Percentiles rank a stretch among this genome's conserved stretches.
These are phyloP conservation scores for Taenaris catops DNA, from an alignment of 2,888 invertebrate genomes.

Conservation along the genomic window DNA sequence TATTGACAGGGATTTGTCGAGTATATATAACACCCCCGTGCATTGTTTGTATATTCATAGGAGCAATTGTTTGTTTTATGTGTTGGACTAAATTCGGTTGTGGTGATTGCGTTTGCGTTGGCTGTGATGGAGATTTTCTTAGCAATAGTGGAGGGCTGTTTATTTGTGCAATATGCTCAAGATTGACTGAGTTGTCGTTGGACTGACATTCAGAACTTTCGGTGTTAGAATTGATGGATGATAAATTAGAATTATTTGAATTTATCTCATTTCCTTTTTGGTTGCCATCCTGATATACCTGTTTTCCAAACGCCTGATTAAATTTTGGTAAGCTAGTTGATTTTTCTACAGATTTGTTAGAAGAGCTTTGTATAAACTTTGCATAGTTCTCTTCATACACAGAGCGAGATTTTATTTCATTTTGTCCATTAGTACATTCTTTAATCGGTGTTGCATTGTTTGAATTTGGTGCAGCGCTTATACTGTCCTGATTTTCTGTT, in stretches of 20 bases:
- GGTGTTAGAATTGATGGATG: conserved; percentile 29
- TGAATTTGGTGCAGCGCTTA: conserved; percentile 34
- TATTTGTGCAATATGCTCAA: conserved; percentile 58
- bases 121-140: conserved; percentile 47
- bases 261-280: conserved; percentile 49
- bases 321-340: conserved; percentile 84
- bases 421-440: conserved; percentile 39
- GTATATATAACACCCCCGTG: conserved; percentile 86
- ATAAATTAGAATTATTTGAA: conserved; percentile 39
- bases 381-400: conserved; percentile 78
- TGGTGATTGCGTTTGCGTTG: conserved; percentile 38
- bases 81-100: conserved; percentile 61
- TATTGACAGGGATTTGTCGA: conserved; percentile 84
- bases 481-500: conserved; percentile 42
- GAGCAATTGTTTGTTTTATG: conserved; percentile 73
- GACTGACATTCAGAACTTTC: conserved; percentile 47
- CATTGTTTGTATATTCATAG: conserved; percentile 81
- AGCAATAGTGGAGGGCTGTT: conserved; percentile 59
- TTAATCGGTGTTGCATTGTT: conserved; percentile 33
- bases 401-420: conserved; percentile 73
- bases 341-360: conserved; percentile 57
- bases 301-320: conserved; percentile 89
- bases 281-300: conserved; percentile 77
- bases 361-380: conserved; percentile 71
- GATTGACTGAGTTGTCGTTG: conserved; percentile 48